A percentile compares a stretch with the other conserved stretches of the same genome.
Conservation (phyloP, 2,113 vertebrate genomes). For the Coregonus clupeaformis region DNA sequence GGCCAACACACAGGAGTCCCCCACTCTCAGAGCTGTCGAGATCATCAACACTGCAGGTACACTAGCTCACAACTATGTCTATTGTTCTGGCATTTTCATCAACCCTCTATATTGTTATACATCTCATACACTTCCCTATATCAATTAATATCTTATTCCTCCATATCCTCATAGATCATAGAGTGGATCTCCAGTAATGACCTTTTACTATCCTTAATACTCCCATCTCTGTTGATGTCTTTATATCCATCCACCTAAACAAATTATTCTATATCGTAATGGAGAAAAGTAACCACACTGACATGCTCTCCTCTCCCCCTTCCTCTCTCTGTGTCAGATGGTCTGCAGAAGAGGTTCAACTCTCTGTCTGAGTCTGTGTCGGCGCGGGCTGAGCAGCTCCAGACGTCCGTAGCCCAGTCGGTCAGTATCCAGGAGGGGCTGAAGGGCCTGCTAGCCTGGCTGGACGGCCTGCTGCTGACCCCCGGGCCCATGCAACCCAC, state of each 20-base stretch:
- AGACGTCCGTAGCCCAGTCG: constrained; percentile 92
- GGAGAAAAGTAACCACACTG: no score
- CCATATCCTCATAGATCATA: no score
- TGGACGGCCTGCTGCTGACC: constrained; percentile 78
- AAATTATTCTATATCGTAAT: no score
- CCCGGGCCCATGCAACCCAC: constrained; percentile 74
- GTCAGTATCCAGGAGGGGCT: constrained; percentile 93
- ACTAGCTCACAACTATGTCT: neutral
- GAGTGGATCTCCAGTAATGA: no score
- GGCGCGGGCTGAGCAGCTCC: constrained; percentile 83
- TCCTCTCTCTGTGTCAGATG: constrained; percentile 65
- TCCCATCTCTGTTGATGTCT: no score
- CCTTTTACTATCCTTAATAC: no score
- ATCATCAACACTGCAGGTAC: constrained; percentile 85
- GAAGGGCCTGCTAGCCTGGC: constrained; percentile 82
- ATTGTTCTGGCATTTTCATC: no score
- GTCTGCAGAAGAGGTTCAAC: constrained; percentile 80
- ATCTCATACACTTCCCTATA: no score
- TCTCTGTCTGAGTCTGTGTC: constrained; percentile 81
- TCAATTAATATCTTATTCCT: neutral
- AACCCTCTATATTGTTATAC: no score
- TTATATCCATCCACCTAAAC: no score
- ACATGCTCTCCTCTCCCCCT: neutral
- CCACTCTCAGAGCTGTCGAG: constrained; percentile 75
- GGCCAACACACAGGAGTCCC: constrained; percentile 81